Evolutionary conservation across 2,888 invertebrate genomes (phyloP).

Genomic region (Icerya purchasi): DNA sequence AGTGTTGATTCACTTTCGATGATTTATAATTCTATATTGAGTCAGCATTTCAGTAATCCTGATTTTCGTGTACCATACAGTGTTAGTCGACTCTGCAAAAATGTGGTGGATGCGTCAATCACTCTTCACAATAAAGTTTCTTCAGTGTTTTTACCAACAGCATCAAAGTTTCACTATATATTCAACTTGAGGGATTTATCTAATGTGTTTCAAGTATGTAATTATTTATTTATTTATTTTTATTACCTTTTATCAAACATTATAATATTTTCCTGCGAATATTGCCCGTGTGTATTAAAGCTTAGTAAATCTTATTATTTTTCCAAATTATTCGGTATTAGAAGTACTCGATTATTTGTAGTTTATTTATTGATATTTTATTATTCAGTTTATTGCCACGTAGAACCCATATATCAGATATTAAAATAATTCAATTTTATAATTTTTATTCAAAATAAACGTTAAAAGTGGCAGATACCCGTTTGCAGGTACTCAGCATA

Average conservation of each 20-base stretch:
- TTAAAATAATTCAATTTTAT: too few relatives aligned
- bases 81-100: constrained; percentile 42
- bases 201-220: constrained; percentile 69
- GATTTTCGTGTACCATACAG: constrained; percentile 53
- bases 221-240: neutral
- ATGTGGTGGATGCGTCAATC: constrained; percentile 61
- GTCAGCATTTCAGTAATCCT: constrained; percentile 61
- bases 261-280: neutral
- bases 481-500: too few relatives aligned
- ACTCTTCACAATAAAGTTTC: constrained; percentile 67
- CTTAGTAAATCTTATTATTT: too few relatives aligned
- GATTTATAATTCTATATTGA: constrained; percentile 73
- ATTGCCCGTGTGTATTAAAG: too few relatives aligned
- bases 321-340: too few relatives aligned
- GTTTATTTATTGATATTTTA: too few relatives aligned
- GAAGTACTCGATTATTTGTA: too few relatives aligned
- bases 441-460: too few relatives aligned
- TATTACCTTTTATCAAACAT: neutral
- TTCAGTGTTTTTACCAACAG: constrained; percentile 79
- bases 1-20: constrained; percentile 59
- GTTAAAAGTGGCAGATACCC: too few relatives aligned
- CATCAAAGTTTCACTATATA: constrained; percentile 88
- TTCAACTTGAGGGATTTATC: constrained; percentile 88
- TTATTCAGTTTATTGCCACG: too few relatives aligned
- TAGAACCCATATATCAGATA: too few relatives aligned